Conservation (phyloP, 2,888 invertebrate species). For the Galeruca laticollis region DNA sequence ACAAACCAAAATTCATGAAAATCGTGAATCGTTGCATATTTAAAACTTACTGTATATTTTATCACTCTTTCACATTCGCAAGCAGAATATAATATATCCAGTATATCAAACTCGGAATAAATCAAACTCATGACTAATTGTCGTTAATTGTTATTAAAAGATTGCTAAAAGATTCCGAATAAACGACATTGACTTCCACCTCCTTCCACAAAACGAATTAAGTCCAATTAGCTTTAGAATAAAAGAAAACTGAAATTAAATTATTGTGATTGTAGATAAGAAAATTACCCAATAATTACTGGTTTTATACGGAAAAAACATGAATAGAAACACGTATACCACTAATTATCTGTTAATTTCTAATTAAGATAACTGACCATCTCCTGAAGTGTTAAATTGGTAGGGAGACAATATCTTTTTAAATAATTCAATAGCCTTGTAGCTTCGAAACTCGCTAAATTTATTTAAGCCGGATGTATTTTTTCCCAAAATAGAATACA, state of each 20-base stretch:
- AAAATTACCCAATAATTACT: conserved; percentile 10
- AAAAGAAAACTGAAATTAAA: conserved; percentile 16
- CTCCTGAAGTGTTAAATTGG: not conserved
- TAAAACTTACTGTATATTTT: no score
- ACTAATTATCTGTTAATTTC: conserved; percentile 14
- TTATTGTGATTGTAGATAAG: not conserved
- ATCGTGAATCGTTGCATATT: no score
- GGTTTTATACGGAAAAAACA: conserved; percentile 1
- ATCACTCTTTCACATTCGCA: no score
- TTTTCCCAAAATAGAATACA: not conserved
- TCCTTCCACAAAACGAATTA: not conserved
- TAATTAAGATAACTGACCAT: conserved; percentile 13
- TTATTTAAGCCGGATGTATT: not conserved
- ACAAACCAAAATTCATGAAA: no score
- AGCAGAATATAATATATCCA: no score
- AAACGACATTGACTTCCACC: not conserved
- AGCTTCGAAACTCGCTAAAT: not conserved
- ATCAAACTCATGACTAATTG: no score
- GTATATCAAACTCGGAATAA: no score
- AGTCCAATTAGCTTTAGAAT: not conserved
- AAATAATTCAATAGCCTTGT: not conserved
- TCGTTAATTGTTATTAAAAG: no score
- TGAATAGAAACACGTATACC: conserved; percentile 17
- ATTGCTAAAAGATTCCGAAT: not conserved
- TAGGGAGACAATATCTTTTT: not conserved